Evolutionary conservation across 2,113 vertebrate genomes (phyloP).

Genomic region (Scomber japonicus): DNA sequence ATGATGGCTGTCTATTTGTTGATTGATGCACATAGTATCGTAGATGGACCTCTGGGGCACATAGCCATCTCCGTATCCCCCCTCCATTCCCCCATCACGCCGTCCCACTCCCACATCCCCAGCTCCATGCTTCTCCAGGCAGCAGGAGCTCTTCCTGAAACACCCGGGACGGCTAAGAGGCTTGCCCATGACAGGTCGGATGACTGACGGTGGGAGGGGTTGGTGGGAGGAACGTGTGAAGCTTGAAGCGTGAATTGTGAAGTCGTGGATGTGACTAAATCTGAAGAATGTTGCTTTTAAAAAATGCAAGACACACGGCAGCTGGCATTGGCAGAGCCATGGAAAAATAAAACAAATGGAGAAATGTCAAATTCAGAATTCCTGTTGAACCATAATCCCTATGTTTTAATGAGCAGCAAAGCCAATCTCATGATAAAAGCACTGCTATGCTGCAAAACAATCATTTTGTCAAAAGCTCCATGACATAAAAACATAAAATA

Average conservation of each 20-base stretch:
- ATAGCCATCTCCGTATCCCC: constrained; percentile 96
- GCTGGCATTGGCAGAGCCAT: constrained; percentile 14
- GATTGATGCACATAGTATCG: constrained; percentile 97
- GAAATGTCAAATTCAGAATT: constrained; percentile 7
- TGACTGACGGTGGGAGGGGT: constrained; percentile 69
- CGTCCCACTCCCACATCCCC: constrained; percentile 90
- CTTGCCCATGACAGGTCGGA: constrained; percentile 91
- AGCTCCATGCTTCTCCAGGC: constrained; percentile 91
- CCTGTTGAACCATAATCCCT: constrained; percentile 8
- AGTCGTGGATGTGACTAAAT: constrained; percentile 56
- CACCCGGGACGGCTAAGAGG: constrained; percentile 97
- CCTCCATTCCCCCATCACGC: constrained; percentile 86
- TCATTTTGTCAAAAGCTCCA: constrained; percentile 9
- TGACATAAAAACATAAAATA: neutral
- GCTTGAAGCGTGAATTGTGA: constrained; percentile 77
- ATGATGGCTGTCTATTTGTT: constrained; percentile 92
- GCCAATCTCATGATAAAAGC: constrained; percentile 11
- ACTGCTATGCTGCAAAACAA: neutral
- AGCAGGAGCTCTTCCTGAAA: constrained; percentile 94
- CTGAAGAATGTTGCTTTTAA: constrained; percentile 12
- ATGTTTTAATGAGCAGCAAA: constrained; percentile 17
- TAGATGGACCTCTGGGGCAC: constrained; percentile 97
- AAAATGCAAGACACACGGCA: constrained; percentile 5
- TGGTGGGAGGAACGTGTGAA: constrained; percentile 66
- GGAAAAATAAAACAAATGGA: neutral